A percentile compares a stretch with the other conserved stretches of the same genome.
Conservation (phyloP, 2,888 invertebrate genomes). For the Torymus texanus region DNA sequence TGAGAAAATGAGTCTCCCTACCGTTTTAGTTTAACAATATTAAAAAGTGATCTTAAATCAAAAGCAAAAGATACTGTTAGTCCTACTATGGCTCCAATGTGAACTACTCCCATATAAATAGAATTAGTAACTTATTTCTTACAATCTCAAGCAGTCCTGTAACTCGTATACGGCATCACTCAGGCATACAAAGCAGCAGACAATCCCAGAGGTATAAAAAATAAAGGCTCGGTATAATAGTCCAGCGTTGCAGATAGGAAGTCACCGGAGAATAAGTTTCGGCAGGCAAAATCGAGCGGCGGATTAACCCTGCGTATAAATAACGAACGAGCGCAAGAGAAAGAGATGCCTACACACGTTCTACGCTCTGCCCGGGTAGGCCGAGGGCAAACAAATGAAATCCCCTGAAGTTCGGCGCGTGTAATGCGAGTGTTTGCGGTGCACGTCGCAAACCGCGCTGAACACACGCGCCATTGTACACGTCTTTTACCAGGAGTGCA, state of each 20-base stretch:
- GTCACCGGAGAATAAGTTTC: background rate
- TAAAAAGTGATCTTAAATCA: too few relatives aligned
- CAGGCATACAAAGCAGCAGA: conserved; percentile 8
- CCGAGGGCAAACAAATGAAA: conserved; percentile 53
- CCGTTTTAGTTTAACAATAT: too few relatives aligned
- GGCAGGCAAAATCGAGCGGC: background rate
- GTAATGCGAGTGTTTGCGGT: conserved; percentile 54
- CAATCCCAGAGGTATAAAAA: conserved; percentile 2
- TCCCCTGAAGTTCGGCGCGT: conserved; percentile 55
- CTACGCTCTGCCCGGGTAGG: conserved; percentile 2
- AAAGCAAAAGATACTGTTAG: too few relatives aligned
- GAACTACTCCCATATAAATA: background rate
- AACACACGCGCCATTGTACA: conserved; percentile 2
- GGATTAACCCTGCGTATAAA: background rate
- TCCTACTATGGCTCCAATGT: too few relatives aligned
- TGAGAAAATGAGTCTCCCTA: too few relatives aligned
- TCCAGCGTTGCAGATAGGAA: background rate
- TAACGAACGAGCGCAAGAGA: background rate
- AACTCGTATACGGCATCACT: conserved; percentile 21
- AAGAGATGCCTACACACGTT: too few relatives aligned
- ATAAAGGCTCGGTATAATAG: background rate
- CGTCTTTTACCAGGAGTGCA: conserved; percentile 35
- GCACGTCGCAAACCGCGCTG: conserved; percentile 46
- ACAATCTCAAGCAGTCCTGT: background rate
- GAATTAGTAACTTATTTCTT: conserved; percentile 1